Percentiles rank a stretch among this genome's conserved stretches.
Evolutionary conservation across 2,888 invertebrate species (phyloP).

Genomic region (Erannis defoliaria): DNA sequence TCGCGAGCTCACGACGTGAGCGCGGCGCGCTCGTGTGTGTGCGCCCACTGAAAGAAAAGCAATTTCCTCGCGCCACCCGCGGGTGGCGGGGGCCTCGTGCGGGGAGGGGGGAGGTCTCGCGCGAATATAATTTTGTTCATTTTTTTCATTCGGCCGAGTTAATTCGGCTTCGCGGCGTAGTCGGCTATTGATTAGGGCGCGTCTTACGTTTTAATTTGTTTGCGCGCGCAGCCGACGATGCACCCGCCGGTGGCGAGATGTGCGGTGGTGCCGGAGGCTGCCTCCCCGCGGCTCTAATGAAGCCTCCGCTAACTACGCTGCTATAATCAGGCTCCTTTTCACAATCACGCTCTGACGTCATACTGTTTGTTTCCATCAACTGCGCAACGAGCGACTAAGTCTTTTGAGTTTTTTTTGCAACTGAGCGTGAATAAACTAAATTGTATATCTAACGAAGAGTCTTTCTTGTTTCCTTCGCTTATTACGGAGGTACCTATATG

Average conservation of each 20-base stretch:
- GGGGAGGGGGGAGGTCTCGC: slow-evolving; percentile 78
- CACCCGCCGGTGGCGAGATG: slow-evolving; percentile 82
- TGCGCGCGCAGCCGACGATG: slow-evolving; percentile 85
- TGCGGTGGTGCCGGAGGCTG: slow-evolving; percentile 53
- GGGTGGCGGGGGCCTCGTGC: slow-evolving; percentile 62
- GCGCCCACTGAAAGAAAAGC: slow-evolving; percentile 86
- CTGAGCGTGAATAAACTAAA: slow-evolving; percentile 24
- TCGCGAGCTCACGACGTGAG: slow-evolving; percentile 69
- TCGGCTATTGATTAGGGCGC: slow-evolving; percentile 87
- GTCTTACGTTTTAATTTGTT: slow-evolving; percentile 87
- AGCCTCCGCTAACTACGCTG: slow-evolving; percentile 76
- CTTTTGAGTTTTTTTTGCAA: slow-evolving; percentile 21
- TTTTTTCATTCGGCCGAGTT: slow-evolving; percentile 86
- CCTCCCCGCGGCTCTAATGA: slow-evolving; percentile 68
- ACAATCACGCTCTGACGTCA: slow-evolving; percentile 70
- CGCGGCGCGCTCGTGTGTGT: slow-evolving; percentile 79
- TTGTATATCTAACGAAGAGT: slow-evolving; percentile 16
- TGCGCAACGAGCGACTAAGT: slow-evolving; percentile 13
- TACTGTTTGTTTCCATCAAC: slow-evolving; percentile 39
- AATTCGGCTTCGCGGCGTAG: slow-evolving; percentile 85
- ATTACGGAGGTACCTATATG: background rate
- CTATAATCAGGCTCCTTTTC: slow-evolving; percentile 77
- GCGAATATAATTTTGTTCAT: slow-evolving; percentile 87
- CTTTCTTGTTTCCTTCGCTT: slow-evolving; percentile 1
- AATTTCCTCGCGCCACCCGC: slow-evolving; percentile 73